phyloP scores from a whole-genome alignment of 1,140 invertebrate species.

The Heliconius melpomene region DNA sequence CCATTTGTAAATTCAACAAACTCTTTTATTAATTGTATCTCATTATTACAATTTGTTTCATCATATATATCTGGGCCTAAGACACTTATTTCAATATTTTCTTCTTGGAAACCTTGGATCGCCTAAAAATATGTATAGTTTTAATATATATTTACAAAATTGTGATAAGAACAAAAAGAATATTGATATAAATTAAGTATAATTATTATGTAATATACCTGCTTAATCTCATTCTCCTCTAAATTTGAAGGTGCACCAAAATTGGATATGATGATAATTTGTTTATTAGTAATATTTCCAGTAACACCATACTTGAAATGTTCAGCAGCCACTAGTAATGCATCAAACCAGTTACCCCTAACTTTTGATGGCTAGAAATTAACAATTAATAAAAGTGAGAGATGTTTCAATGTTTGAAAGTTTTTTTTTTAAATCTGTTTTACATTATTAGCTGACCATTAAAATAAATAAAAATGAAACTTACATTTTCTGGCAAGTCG shows the following conservation, averaged over 20 bases:
- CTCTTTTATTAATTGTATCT: slow-evolving; percentile 53
- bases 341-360: slow-evolving; percentile 74
- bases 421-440: no score
- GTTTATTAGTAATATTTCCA: slow-evolving; percentile 61
- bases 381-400: background rate
- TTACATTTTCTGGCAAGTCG: slow-evolving; percentile 62
- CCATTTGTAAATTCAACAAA: slow-evolving; percentile 69
- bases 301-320: slow-evolving; percentile 59
- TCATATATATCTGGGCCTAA: slow-evolving; percentile 70
- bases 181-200: no score
- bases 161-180: no score
- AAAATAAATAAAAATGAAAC: background rate
- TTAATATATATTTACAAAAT: no score
- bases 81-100: slow-evolving; percentile 69
- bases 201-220: slow-evolving; percentile 18
- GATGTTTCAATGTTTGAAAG: no score
- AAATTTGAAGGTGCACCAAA: slow-evolving; percentile 57
- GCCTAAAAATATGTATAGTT: slow-evolving; percentile 51
- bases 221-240: slow-evolving; percentile 51
- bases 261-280: slow-evolving; percentile 76
- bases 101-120: slow-evolving; percentile 61
- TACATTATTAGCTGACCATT: no score
- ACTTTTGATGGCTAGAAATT: slow-evolving; percentile 61
- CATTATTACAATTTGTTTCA: slow-evolving; percentile 49
- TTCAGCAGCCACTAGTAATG: slow-evolving; percentile 68